phyloP scores from a whole-genome alignment of 2,797 vertebrate species.

The Tadarida brasiliensis region DNA sequence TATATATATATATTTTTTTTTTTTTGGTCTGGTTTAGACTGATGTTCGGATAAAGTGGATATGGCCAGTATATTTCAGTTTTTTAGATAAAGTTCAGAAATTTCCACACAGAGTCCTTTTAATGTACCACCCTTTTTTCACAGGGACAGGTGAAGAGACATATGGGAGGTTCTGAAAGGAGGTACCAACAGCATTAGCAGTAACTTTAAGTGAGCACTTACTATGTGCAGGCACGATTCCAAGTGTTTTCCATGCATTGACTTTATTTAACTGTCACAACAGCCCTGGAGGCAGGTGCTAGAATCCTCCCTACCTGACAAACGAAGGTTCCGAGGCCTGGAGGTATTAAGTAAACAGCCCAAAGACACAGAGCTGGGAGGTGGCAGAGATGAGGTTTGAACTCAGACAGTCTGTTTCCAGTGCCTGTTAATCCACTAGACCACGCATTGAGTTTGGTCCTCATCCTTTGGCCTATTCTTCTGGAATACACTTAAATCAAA shows the following conservation, averaged over 20 bases:
- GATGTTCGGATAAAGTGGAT: slow-evolving; percentile 59
- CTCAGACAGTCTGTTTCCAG: not conserved
- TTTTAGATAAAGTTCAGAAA: slow-evolving; percentile 74
- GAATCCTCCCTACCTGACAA: not conserved
- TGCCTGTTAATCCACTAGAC: not conserved
- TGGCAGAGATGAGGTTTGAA: not conserved
- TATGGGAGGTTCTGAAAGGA: not conserved
- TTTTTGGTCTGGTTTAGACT: slow-evolving; percentile 54
- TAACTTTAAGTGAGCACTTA: slow-evolving; percentile 17
- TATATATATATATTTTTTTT: not conserved
- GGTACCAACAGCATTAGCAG: not conserved
- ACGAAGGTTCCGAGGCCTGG: not conserved
- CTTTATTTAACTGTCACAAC: not conserved
- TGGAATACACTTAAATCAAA: slow-evolving; percentile 32
- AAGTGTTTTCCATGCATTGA: not conserved
- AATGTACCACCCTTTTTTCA: not conserved
- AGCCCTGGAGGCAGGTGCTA: not conserved
- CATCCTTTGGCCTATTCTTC: not conserved
- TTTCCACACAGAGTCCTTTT: slow-evolving; percentile 29
- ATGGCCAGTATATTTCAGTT: slow-evolving; percentile 56
- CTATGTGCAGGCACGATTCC: not conserved
- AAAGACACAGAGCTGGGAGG: not conserved
- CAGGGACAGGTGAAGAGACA: not conserved
- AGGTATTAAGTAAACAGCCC: not conserved
- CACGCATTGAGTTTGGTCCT: not conserved